Evolutionary conservation across 2,888 invertebrate species (phyloP).

Genomic region (Phania funesta): DNA sequence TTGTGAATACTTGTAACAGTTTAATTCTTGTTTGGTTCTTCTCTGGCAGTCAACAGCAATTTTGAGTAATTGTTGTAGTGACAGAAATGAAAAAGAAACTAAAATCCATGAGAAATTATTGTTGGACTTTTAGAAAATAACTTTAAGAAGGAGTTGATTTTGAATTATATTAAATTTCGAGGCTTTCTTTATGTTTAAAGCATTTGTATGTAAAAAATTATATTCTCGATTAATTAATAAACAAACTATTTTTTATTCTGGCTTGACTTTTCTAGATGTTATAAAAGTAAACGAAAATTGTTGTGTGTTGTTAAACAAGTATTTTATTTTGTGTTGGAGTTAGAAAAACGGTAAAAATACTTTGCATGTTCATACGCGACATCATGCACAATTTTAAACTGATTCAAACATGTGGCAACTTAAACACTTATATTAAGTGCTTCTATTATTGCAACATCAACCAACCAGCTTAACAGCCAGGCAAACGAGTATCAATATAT

Average conservation of each 20-base stretch:
- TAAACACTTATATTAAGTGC: slow-evolving; percentile 60
- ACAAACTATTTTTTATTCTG: too few species aligned
- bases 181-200: neutral
- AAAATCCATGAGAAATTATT: neutral
- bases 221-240: too few species aligned
- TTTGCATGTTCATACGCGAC: slow-evolving; percentile 42
- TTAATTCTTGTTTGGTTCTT: too few species aligned
- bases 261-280: too few species aligned
- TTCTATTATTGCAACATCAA: slow-evolving; percentile 52
- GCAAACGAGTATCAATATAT: slow-evolving; percentile 55
- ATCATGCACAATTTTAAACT: slow-evolving; percentile 51
- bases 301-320: neutral
- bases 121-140: slow-evolving; percentile 7
- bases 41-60: slow-evolving; percentile 36
- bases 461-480: neutral
- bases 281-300: too few species aligned
- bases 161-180: too few species aligned
- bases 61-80: slow-evolving; percentile 47
- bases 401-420: slow-evolving; percentile 50
- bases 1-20: too few species aligned
- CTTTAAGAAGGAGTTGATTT: neutral
- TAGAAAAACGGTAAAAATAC: neutral
- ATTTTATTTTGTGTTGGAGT: neutral
- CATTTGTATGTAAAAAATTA: too few species aligned
- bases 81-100: too few species aligned